phyloP scores from a whole-genome alignment of 2,113 vertebrate genomes.

The Manacus vitellinus region DNA sequence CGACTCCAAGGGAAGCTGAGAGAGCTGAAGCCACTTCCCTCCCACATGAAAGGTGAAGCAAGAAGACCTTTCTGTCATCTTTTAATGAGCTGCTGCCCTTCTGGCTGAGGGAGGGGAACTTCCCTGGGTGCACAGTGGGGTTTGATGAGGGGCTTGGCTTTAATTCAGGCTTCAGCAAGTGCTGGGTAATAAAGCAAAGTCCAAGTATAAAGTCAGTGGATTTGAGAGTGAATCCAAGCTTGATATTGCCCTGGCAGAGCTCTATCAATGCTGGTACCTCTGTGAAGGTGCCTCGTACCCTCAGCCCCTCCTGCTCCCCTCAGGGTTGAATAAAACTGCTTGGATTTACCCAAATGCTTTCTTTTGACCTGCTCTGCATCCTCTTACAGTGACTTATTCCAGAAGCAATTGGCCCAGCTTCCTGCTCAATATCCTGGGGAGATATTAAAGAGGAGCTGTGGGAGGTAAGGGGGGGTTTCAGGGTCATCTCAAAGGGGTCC shows the following conservation, averaged over 20 bases:
- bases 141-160: background rate
- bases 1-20: background rate
- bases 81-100: background rate
- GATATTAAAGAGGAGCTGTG: background rate
- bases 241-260: fast-evolving
- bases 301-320: background rate
- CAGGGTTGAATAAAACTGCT: background rate
- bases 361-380: background rate
- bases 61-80: background rate
- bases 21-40: background rate
- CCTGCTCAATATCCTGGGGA: background rate
- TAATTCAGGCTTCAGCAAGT: background rate
- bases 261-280: background rate
- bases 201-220: background rate
- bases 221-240: background rate
- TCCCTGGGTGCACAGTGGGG: fast-evolving
- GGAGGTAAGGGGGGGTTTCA: background rate
- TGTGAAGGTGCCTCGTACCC: background rate
- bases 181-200: background rate
- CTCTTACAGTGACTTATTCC: background rate
- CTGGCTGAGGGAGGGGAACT: background rate
- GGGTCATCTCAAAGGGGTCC: background rate
- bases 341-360: background rate
- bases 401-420: background rate
- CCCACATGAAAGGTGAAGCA: background rate